A percentile compares a stretch with the other conserved stretches of the same genome.
These are phyloP conservation scores for Fulmarus glacialis DNA, from an alignment of 2,113 vertebrate genomes.

Conservation along the genomic window DNA sequence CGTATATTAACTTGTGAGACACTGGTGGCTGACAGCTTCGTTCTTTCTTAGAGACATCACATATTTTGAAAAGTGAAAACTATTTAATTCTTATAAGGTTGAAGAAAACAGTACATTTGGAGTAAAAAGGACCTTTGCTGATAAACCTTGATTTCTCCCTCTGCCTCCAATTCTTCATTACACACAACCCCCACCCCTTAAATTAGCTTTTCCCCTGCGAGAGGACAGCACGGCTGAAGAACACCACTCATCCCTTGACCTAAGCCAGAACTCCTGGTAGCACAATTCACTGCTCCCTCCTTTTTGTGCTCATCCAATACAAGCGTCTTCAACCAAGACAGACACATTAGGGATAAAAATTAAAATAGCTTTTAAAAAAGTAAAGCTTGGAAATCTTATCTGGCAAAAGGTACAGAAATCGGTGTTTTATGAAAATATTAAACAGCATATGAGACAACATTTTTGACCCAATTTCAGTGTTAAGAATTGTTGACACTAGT, in stretches of 20 bases:
- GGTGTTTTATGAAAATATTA: too few relatives aligned
- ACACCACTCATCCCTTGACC: rapidly evolving
- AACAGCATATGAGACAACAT: rapidly evolving
- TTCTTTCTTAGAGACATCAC: rapidly evolving
- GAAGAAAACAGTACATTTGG: neutral
- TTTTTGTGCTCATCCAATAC: rapidly evolving
- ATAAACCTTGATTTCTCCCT: too few relatives aligned
- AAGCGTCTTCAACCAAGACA: neutral
- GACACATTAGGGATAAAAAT: neutral
- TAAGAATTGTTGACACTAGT: neutral
- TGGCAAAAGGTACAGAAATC: neutral
- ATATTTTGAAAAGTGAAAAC: neutral
- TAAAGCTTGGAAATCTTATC: neutral
- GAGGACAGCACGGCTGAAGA: rapidly evolving
- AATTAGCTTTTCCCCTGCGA: neutral
- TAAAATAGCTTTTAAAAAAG: neutral
- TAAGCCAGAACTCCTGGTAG: neutral
- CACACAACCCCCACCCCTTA: neutral
- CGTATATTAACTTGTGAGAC: too few relatives aligned
- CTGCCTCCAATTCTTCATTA: neutral
- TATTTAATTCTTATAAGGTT: neutral
- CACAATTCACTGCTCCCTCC: neutral
- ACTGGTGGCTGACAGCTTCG: rapidly evolving
- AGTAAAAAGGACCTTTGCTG: neutral
- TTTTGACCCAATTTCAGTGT: neutral